phyloP scores from a whole-genome alignment of 2,113 vertebrate genomes.

The Cyrtonyx montezumae region DNA sequence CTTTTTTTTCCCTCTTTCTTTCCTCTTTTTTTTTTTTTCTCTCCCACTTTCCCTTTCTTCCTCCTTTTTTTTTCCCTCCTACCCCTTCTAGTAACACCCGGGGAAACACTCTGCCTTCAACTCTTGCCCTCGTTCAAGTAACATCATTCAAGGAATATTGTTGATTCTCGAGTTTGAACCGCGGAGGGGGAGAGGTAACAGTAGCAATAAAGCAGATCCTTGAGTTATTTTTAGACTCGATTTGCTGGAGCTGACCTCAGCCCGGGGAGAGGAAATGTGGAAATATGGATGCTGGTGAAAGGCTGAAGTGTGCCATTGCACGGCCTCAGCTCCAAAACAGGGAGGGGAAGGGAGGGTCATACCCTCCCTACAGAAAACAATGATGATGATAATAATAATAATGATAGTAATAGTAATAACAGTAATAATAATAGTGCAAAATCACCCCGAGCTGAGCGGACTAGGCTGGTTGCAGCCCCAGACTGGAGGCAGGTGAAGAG shows the following conservation, averaged over 20 bases:
- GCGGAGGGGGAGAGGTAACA: background rate
- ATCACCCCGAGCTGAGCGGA: background rate
- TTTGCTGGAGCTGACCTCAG: background rate
- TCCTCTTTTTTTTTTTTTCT: background rate
- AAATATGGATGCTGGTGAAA: background rate
- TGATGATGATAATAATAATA: too few species aligned
- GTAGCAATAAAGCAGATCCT: background rate
- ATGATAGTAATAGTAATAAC: too few species aligned
- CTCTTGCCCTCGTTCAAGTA: background rate
- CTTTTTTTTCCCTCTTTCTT: background rate
- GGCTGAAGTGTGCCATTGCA: background rate
- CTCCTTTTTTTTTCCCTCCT: background rate
- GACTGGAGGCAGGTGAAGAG: background rate
- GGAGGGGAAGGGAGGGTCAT: fast-evolving
- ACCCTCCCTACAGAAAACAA: background rate
- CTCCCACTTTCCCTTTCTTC: background rate
- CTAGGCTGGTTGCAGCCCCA: background rate
- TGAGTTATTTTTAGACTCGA: constrained; percentile 5
- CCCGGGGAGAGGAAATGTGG: background rate
- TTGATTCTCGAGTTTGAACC: background rate
- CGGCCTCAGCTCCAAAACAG: background rate
- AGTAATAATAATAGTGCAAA: too few species aligned
- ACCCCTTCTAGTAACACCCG: background rate
- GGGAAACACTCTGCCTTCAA: background rate
- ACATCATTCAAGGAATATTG: background rate